phyloP scores from a whole-genome alignment of 2,888 invertebrate genomes.

The Autographa gamma region DNA sequence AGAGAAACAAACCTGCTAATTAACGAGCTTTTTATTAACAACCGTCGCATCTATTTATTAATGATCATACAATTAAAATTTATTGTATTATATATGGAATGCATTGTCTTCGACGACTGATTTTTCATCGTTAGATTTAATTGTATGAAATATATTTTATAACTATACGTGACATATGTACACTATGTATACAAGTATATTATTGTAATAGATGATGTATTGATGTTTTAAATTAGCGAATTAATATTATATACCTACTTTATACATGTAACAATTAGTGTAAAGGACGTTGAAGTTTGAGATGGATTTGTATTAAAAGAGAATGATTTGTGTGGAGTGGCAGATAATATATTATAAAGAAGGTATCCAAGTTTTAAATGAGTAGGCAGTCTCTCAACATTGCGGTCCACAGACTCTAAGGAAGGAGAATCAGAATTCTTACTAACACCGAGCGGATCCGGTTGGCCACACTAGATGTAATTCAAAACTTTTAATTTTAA shows the following conservation, averaged over 20 bases:
- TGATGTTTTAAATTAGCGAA: slow-evolving; percentile 71
- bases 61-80: slow-evolving; percentile 62
- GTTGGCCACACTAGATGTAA: slow-evolving; percentile 44
- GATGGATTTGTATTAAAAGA: slow-evolving; percentile 47
- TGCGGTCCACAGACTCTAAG: slow-evolving; percentile 23
- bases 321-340: slow-evolving; percentile 36
- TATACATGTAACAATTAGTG: slow-evolving; percentile 64
- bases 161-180: slow-evolving; percentile 72
- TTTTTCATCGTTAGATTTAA: slow-evolving; percentile 81
- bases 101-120: slow-evolving; percentile 84
- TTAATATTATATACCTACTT: slow-evolving; percentile 72
- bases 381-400: slow-evolving; percentile 18
- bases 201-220: slow-evolving; percentile 71
- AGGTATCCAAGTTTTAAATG: slow-evolving; percentile 25
- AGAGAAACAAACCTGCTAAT: slow-evolving; percentile 20
- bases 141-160: slow-evolving; percentile 75
- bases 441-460: slow-evolving; percentile 23
- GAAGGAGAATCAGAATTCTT: slow-evolving; percentile 27
- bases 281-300: slow-evolving; percentile 46
- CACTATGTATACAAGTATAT: slow-evolving; percentile 76
- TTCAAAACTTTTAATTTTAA: slow-evolving; percentile 51
- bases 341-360: slow-evolving; percentile 35
- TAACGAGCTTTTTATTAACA: slow-evolving; percentile 73
- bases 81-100: slow-evolving; percentile 59
- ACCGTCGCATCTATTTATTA: slow-evolving; percentile 66